These are phyloP conservation scores for Hypsopygia costalis DNA, from an alignment of 2,888 invertebrate genomes.

Conservation along the genomic window DNA sequence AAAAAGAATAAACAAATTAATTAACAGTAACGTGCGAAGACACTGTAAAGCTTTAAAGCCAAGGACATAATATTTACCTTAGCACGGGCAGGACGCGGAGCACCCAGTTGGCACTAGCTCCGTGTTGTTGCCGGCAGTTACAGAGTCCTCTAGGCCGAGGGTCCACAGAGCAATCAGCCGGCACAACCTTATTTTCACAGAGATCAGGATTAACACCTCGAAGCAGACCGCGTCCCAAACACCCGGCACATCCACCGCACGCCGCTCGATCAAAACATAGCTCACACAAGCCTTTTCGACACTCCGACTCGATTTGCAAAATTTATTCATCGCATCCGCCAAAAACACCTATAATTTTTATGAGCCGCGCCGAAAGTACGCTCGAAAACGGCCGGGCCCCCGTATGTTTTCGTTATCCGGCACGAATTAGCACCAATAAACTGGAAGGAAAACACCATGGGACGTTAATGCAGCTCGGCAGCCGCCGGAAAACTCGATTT, in stretches of 20 bases:
- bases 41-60: slow-evolving; percentile 2
- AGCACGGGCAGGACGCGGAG: slow-evolving; percentile 52
- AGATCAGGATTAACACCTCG: slow-evolving; percentile 43
- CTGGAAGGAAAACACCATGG: slow-evolving; percentile 64
- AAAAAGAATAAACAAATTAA: slow-evolving; percentile 5
- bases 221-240: slow-evolving; percentile 54
- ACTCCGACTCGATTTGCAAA: slow-evolving; percentile 77
- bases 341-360: slow-evolving; percentile 71
- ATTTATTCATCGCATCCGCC: slow-evolving; percentile 80
- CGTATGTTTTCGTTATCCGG: slow-evolving; percentile 52
- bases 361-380: slow-evolving; percentile 61
- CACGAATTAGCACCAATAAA: slow-evolving; percentile 65
- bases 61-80: slow-evolving; percentile 39
- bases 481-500: slow-evolving; percentile 66
- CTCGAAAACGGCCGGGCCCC: slow-evolving; percentile 34
- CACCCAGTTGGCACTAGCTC: slow-evolving; percentile 35
- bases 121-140: slow-evolving; percentile 28
- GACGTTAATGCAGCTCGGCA: slow-evolving; percentile 53
- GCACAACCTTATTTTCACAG: slow-evolving; percentile 50
- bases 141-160: slow-evolving; percentile 29
- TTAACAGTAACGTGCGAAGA: slow-evolving; percentile 11
- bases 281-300: slow-evolving; percentile 74
- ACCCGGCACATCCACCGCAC: slow-evolving; percentile 69
- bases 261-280: slow-evolving; percentile 73
- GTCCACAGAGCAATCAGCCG: slow-evolving; percentile 31